Conservation (phyloP, 2,888 invertebrate genomes). For the Watsonalla cultraria region DNA sequence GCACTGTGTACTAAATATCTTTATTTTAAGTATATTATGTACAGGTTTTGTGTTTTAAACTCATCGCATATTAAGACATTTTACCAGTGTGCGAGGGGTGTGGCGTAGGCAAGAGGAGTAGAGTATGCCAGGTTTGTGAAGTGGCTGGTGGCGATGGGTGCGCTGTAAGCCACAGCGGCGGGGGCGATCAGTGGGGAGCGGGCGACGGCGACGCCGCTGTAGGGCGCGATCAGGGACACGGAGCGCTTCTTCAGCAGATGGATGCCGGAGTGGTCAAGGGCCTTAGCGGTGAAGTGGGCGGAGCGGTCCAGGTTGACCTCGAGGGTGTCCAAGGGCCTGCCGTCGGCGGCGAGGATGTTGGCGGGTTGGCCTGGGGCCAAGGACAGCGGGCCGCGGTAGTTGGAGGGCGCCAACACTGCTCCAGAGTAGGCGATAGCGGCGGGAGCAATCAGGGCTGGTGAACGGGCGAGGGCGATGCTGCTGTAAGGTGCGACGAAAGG, state of each 20-base stretch:
- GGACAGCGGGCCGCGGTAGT: conserved; percentile 3
- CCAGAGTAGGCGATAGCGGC: conserved; percentile 24
- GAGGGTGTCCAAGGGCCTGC: conserved; percentile 64
- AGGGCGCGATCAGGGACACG: conserved; percentile 26
- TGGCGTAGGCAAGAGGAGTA: conserved; percentile 43
- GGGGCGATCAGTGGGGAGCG: conserved; percentile 16
- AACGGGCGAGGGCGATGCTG: conserved; percentile 23
- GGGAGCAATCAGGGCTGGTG: conserved; percentile 29
- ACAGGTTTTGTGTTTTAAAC: neutral
- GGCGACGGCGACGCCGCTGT: conserved; percentile 15
- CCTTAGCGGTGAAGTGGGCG: conserved; percentile 52
- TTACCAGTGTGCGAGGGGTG: conserved; percentile 34
- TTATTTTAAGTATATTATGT: conserved; percentile 1
- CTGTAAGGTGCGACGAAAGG: conserved; percentile 24
- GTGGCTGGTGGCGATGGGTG: conserved; percentile 16
- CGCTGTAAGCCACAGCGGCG: conserved; percentile 15
- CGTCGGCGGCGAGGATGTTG: conserved; percentile 56
- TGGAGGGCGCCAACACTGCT: conserved; percentile 4
- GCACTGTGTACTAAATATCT: too few relatives aligned
- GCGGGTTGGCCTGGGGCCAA: conserved; percentile 60
- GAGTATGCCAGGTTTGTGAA: conserved; percentile 11
- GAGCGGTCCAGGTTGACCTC: conserved; percentile 66
- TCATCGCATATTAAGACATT: too few relatives aligned
- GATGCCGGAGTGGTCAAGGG: conserved; percentile 29
- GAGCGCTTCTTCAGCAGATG: conserved; percentile 57